Conservation (phyloP, 2,113 vertebrate genomes). For the Labeo rohita region DNA sequence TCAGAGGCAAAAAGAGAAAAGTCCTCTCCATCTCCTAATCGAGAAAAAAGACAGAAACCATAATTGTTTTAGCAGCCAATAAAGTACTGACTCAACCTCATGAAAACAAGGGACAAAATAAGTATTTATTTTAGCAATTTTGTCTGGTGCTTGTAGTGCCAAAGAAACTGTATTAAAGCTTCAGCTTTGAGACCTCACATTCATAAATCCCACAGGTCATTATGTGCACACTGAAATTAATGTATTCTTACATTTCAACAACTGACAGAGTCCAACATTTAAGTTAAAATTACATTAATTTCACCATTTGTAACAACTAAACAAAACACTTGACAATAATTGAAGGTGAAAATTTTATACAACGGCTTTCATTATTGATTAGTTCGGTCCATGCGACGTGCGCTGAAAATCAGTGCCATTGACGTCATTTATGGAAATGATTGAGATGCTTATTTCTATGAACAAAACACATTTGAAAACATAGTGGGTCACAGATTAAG, state of each 20-base stretch:
- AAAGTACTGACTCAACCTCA: not conserved
- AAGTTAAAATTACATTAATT: not conserved
- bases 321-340: not conserved
- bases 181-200: not conserved
- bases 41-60: constrained; percentile 35
- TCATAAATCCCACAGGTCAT: not conserved
- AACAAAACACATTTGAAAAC: too few relatives aligned
- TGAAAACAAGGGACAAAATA: not conserved
- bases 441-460: not conserved
- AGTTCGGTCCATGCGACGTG: not conserved
- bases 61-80: not conserved
- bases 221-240: not conserved
- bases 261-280: not conserved
- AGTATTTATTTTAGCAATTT: not conserved
- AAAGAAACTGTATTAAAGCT: not conserved
- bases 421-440: not conserved
- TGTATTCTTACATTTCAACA: not conserved
- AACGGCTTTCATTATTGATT: not conserved
- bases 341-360: not conserved
- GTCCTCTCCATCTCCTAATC: constrained; percentile 84
- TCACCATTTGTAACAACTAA: not conserved
- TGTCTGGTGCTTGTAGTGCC: not conserved
- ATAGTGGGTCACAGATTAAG: not conserved
- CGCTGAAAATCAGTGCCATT: not conserved
- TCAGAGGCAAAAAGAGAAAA: constrained; percentile 82